Percentiles rank a stretch among this genome's conserved stretches.
These are phyloP conservation scores for Trichomycterus rosablanca DNA, from an alignment of 2,113 vertebrate genomes.

Conservation along the genomic window DNA sequence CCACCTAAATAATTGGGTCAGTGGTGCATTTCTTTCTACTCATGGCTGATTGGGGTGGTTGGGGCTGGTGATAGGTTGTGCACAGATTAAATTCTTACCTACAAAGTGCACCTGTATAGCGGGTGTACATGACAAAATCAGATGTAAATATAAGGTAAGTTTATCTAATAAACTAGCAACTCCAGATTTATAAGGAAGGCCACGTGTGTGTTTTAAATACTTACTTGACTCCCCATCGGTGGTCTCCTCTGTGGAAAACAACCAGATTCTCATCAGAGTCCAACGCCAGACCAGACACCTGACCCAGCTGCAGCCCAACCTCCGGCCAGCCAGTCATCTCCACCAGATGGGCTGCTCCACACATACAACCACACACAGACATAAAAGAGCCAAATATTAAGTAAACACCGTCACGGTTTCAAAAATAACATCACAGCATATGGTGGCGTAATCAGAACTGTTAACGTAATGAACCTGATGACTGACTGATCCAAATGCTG, in stretches of 20 bases:
- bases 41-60: too few relatives aligned
- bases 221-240: slow-evolving; percentile 84
- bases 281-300: slow-evolving; percentile 89
- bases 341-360: slow-evolving; percentile 78
- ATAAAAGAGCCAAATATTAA: neutral
- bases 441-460: slow-evolving; percentile 20
- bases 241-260: slow-evolving; percentile 93
- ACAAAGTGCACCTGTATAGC: too few relatives aligned
- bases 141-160: too few relatives aligned
- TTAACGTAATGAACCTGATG: slow-evolving; percentile 22
- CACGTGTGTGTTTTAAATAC: slow-evolving; percentile 49
- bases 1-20: too few relatives aligned
- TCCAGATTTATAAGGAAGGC: too few relatives aligned
- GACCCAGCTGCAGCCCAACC: slow-evolving; percentile 77
- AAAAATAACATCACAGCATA: slow-evolving; percentile 22
- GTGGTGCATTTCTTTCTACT: too few relatives aligned
- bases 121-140: too few relatives aligned
- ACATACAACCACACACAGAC: slow-evolving; percentile 15
- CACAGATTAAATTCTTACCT: too few relatives aligned
- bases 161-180: too few relatives aligned
- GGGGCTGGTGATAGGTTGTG: too few relatives aligned
- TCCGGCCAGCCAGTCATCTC: slow-evolving; percentile 80
- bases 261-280: slow-evolving; percentile 83
- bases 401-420: slow-evolving; percentile 9
- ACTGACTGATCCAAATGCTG: slow-evolving; percentile 19